Base-by-base conservation (phyloP, 2,888 invertebrate genomes). In the Lasioglossum zephyrum region DNA sequence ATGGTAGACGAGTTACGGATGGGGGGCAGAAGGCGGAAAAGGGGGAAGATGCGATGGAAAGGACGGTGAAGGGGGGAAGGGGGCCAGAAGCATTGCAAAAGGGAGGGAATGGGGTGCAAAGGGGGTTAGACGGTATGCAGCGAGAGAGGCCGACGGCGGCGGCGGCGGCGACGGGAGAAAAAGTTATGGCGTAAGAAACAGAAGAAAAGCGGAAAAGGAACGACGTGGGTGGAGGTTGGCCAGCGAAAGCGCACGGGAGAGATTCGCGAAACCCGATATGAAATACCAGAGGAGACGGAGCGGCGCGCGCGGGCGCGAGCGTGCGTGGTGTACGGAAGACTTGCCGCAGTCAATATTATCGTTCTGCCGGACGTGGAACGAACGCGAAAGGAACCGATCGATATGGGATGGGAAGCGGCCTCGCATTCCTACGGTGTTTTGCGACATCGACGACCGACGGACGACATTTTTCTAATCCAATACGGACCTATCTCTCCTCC, bases 271-370 rank as follows among this genome's bases (percentile, higher is more conserved):
- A 85, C 78, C 81, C 79, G 84, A 90, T 88, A 88, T 88, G 89
- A 84, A 89, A 90, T 89, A 85, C 77, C 84, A 77, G 87, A 83
- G 79, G 80, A 81, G 85, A 76, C 53, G 53, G 57, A n/a, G 57
- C 57, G 63, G 66, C 31, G 78, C 63, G 39, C 47, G 57, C 47
- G 57, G 69, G 63, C 18, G 44, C 73, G 82, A 60, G 73, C 74
- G 79, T 85, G 82, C 77, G 72, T 79, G 66, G 77, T 82, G 79
- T 77, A 79, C 74, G 77, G 77, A 79, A 87, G 82, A 77, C 84
- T 88, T 74, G 75, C 82, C 77, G 79, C 87, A 89, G 91, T 90
- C 89, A 88, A 91, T 90, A 91, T 90, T 90, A 90, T 89, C 85
- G 87, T 87, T 90, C 86, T 60, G 85, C 72, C 79, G 87, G 77